Base-by-base conservation (phyloP, 2,113 vertebrate species). In the Hemiprocne comata region DNA sequence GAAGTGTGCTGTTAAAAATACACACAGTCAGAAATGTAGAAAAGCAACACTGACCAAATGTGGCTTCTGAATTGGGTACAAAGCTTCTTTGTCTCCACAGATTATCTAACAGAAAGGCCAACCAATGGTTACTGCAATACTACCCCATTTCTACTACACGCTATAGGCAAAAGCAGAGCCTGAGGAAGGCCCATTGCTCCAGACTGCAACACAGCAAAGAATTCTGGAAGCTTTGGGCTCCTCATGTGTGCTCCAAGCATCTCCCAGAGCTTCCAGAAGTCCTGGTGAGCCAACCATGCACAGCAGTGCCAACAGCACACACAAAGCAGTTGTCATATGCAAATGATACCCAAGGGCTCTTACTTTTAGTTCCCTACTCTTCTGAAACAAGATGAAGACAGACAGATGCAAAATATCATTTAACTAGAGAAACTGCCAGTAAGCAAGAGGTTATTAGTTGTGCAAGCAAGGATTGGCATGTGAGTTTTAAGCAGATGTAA, bases 401-500 rank as follows among this genome's bases (percentile, higher is more conserved):
- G 81, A 82, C 40, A 76, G 28, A 33, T 40, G 73, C 36, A 87
- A 96, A 94, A 13, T 29, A 85, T 55, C 51, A 18, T 58, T 89
- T 78, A 79, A 74, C 48, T 29, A 73, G 24, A 87, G 26, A 85
- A 96, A 85, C 25, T 89, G 38, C 14, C 87, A 94, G 33, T 24
- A 46, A 78, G 81, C 28, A 93, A 70, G 84, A 94, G 51, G 70
- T 88, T 84, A 93, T 64, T 91, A 87, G 42, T 33, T 92, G 42
- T 88, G 62, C 67, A 93, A 96, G 51, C 60, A 85, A 85, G 50
- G 93, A 61, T 51, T 61, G 57, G n/a, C 10, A 34, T 29, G 40
- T 48, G 79, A 67, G 87, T 85, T 95, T 95, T 95, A 85, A 97
- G 95, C 15, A 83, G 54, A 76, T 55, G 10, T 11, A 93, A 67